A percentile compares a stretch with the other conserved stretches of the same genome.
Conservation (phyloP, 2,113 vertebrate species). For the Pachycephala philippinensis region DNA sequence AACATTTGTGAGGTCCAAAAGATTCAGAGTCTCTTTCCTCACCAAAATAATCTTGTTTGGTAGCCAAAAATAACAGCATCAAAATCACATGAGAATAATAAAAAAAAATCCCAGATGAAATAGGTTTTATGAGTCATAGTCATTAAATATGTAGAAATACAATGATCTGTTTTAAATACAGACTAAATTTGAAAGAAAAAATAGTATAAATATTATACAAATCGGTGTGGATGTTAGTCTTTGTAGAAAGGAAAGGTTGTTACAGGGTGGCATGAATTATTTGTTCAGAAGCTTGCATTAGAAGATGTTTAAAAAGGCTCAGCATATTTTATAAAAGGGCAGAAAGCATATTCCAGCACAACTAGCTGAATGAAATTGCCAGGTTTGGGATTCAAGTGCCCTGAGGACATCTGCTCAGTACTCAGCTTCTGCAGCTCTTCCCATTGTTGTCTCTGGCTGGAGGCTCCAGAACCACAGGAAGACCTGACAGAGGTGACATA, state of each 20-base stretch:
- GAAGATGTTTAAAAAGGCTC: background rate
- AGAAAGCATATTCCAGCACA: background rate
- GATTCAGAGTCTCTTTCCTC: background rate
- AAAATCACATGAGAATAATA: background rate
- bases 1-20: background rate
- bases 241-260: background rate
- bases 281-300: background rate
- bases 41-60: background rate
- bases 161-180: background rate
- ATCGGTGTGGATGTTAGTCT: background rate
- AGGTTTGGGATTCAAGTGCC: background rate
- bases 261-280: background rate
- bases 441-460: background rate
- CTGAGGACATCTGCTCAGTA: background rate
- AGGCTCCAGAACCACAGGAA: background rate
- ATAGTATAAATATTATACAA: background rate
- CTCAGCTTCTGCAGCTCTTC: background rate
- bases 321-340: background rate
- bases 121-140: background rate
- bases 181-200: background rate
- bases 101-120: background rate
- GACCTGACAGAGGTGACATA: background rate
- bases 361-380: background rate
- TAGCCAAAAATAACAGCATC: background rate
- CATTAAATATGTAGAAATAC: constrained; percentile 23